Evolutionary conservation across 2,888 invertebrate species (phyloP), one percentile per base, ranked within the genome.

Genomic region (Andrena haemorrhoa): DNA sequence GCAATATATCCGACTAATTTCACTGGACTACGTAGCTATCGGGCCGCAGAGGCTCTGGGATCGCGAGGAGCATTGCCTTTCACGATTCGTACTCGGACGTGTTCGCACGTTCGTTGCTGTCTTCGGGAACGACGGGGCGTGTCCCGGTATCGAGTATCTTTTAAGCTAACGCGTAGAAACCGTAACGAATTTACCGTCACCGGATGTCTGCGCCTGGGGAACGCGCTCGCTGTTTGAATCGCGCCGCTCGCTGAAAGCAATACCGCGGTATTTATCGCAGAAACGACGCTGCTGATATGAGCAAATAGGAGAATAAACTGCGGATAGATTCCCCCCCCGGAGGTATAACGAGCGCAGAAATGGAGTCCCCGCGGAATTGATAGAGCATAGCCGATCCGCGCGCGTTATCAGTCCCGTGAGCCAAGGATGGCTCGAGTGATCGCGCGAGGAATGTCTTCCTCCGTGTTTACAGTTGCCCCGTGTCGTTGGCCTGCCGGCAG

Each of bases 101-200:
- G 73, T 61, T 53, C 58, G 41, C 35, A 23, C 70, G 76, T 76
- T 56, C 61, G 65, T 12, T n/a, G 66, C 65, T 49, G 71, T 56
- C 68, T 68, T 70, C 70, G 63, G 35, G 58, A 76, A 60, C 51
- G 49, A 51, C 63, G 60, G 63, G 78, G 78, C 61, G 73, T 73
- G 78, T 65, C 72, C 7, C 41, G 78, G 68, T 68, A 60, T 73
- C 68, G 53, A 63, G 68, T 73, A 35, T 77, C 77, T 66, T 72
- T 64, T 35, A 58, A 35, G 61, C 69, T 26, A 63, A 75, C 49
- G 66, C 69, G 61, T 70, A 70, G 75, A 75, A 66, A 75, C 75
- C 75, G 75, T 63, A 66, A 70, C 69, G 69, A 61, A 63, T 33
- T 41, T n/a, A 53, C 64, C 74, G 58, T 66, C 64, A 53, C 73